Percentiles rank a stretch among this genome's conserved stretches.
Evolutionary conservation across 37 sponge, comb jelly and placozoan genomes (phyloP).

Genomic region (Beroe ovata): DNA sequence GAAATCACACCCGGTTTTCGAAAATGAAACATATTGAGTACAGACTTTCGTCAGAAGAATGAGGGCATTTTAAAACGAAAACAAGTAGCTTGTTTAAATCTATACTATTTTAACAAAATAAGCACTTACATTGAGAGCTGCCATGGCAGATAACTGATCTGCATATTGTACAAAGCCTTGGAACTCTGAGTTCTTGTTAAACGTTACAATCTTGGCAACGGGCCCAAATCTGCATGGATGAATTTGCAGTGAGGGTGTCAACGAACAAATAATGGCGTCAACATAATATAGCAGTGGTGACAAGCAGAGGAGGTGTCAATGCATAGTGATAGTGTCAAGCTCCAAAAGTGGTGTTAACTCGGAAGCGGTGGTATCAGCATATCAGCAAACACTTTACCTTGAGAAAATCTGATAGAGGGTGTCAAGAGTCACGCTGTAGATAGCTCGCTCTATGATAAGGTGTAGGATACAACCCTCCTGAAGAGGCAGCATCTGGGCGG

Average conservation of each 20-base stretch:
- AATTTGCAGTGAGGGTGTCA: too few species aligned
- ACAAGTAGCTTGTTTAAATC: background rate
- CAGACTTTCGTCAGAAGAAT: too few species aligned
- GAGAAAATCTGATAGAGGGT: constrained; percentile 55
- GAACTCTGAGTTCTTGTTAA: constrained; percentile 85
- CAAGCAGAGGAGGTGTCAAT: too few species aligned
- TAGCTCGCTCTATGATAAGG: constrained; percentile 43
- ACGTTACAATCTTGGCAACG: constrained; percentile 86
- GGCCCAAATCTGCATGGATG: too few species aligned
- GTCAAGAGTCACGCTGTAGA: constrained; percentile 63
- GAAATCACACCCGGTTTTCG: too few species aligned
- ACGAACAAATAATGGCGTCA: too few species aligned
- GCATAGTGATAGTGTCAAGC: too few species aligned
- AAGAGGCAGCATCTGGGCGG: constrained; percentile 61
- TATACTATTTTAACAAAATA: background rate
- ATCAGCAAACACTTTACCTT: constrained; percentile 1
- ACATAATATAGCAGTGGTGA: too few species aligned
- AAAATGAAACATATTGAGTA: too few species aligned
- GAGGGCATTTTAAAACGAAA: too few species aligned
- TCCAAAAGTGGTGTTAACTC: too few species aligned
- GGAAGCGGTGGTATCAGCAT: too few species aligned
- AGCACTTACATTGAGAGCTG: constrained; percentile 34
- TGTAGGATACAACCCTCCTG: constrained; percentile 64
- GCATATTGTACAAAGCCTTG: constrained; percentile 42
- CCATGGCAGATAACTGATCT: constrained; percentile 48